These are phyloP conservation scores for Ispidina lecontei DNA, from an alignment of 2,797 vertebrate genomes.

Conservation along the genomic window DNA sequence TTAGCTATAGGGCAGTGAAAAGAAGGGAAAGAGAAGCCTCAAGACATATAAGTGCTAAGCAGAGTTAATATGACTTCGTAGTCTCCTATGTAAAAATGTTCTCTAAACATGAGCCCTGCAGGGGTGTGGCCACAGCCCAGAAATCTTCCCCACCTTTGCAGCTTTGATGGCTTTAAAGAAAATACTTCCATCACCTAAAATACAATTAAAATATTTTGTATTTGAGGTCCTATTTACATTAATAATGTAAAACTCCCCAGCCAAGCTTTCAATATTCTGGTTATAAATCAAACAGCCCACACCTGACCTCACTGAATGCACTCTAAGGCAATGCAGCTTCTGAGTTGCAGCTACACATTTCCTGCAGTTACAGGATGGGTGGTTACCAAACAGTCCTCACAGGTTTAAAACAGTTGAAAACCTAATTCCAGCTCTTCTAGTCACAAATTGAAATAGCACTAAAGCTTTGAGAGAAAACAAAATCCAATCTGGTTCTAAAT, in stretches of 20 bases:
- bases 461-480: conserved; percentile 35
- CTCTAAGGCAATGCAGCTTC: neutral
- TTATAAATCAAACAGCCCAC: neutral
- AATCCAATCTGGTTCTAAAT: neutral
- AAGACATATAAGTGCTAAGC: neutral
- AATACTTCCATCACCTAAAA: neutral
- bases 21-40: conserved; percentile 34
- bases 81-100: neutral
- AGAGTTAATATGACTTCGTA: neutral
- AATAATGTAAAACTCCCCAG: neutral
- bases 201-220: neutral
- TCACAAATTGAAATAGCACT: neutral
- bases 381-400: conserved; percentile 29
- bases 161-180: neutral
- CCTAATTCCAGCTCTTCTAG: conserved; percentile 11
- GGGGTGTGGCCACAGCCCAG: neutral
- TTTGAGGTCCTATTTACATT: neutral
- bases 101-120: neutral
- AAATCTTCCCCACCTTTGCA: neutral
- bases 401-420: conserved; percentile 12
- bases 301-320: neutral
- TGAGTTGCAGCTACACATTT: neutral
- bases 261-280: neutral
- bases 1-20: conserved; percentile 23
- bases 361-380: conserved; percentile 28